These are phyloP conservation scores for Scaptomyza montana DNA, from an alignment of 1,140 invertebrate genomes.

Conservation along the genomic window DNA sequence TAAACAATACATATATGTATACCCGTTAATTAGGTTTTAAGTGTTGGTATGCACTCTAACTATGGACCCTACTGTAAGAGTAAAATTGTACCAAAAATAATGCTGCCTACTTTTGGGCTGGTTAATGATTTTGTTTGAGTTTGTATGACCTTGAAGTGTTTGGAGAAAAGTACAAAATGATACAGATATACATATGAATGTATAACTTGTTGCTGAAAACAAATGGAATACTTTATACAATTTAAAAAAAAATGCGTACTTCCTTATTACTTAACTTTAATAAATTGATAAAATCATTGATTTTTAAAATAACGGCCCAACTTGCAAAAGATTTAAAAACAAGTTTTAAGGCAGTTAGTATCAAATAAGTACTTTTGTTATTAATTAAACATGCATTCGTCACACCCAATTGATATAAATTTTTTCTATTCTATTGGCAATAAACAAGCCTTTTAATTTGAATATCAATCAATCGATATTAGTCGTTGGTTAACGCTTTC, in stretches of 20 bases:
- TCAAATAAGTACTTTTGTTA: no score
- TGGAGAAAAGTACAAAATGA: background rate
- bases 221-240: background rate
- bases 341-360: background rate
- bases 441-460: background rate
- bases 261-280: background rate
- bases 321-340: background rate
- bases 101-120: constrained; percentile 13
- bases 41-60: background rate
- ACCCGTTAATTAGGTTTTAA: background rate
- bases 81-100: background rate
- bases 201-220: background rate
- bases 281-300: background rate
- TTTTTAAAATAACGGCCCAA: background rate
- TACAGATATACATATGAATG: no score
- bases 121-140: background rate
- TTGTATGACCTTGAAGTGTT: background rate
- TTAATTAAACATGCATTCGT: no score
- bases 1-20: background rate
- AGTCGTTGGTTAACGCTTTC: constrained; percentile 4
- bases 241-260: background rate
- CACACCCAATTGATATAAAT: no score
- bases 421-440: no score
- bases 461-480: background rate
- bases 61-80: constrained; percentile 3